phyloP scores from a whole-genome alignment of 2,888 invertebrate genomes.

The Sarcophaga subvicina region DNA sequence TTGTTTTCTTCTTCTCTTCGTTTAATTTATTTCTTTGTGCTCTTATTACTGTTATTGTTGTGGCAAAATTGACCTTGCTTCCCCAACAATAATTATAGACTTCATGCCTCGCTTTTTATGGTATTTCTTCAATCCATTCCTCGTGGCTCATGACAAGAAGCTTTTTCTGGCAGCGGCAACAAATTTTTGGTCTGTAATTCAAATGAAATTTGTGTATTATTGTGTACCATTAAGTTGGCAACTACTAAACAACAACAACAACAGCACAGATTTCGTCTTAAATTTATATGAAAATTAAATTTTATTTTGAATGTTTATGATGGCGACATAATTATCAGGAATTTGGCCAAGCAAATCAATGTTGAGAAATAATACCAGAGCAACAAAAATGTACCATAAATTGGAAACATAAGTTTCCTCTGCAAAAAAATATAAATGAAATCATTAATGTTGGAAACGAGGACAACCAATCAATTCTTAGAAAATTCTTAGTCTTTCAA shows the following conservation, averaged over 20 bases:
- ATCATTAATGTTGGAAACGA: background rate
- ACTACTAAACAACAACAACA: background rate
- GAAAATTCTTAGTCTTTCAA: too few species aligned
- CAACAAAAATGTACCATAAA: background rate
- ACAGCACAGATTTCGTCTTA: background rate
- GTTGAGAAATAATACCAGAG: constrained; percentile 7
- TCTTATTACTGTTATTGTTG: constrained; percentile 24
- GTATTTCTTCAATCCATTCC: background rate
- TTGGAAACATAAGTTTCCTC: too few species aligned
- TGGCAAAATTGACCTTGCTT: constrained; percentile 61
- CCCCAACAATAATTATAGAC: constrained; percentile 54
- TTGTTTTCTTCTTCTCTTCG: background rate
- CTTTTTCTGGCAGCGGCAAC: constrained; percentile 17
- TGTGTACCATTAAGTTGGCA: constrained; percentile 21
- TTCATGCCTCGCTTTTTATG: constrained; percentile 13
- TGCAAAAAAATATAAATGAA: background rate
- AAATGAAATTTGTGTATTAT: constrained; percentile 63
- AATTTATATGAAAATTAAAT: constrained; percentile 32
- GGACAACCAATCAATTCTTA: too few species aligned
- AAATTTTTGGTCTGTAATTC: constrained; percentile 47
- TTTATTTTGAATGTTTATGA: constrained; percentile 13
- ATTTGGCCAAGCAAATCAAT: constrained; percentile 2
- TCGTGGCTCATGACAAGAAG: constrained; percentile 52
- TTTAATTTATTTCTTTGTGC: background rate
- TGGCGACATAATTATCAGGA: constrained; percentile 13